Evolutionary conservation across 2,113 vertebrate species (phyloP), one percentile per base, ranked within the genome.

Genomic region (Clinocottus analis): DNA sequence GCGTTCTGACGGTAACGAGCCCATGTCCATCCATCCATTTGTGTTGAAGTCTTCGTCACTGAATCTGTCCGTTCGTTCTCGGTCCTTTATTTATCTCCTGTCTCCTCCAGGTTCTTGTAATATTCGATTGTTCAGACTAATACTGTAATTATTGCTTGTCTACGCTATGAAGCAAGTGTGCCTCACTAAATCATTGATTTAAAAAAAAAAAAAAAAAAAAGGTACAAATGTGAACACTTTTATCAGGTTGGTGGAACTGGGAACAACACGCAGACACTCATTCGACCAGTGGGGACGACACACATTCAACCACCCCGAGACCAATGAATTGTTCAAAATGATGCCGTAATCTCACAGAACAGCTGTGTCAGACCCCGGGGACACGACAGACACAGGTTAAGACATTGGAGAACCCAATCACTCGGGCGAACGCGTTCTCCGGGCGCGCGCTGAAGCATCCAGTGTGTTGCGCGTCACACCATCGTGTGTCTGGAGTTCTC

Each of bases 401-500:
- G 55, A 80, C 66, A 63, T 53, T 80, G 33, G 71, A 5, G 19
- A 78, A 67, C 72, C 0, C 4, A 62, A 72, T 67, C 55, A 27
- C 59, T 37, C 39, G 0, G 49, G 58, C 55, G 35, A 37, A 62
- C 58, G 49, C 25, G 39, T 35, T 33, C 39, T 35, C 53, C 68
- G 62, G 72, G 69, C 43, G 47, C 17, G 14, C 12, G 43, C 60
- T 41, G 41, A 51, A 65, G 51, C 17, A 39, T 19, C 75, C 19
- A 31, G 64, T 8, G 41, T 31, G 51, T 29, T 29, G 31, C 56
- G 59, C 37, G 55, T 97, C 95, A 99, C 90, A 99, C 97, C 0
- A 95, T 95, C 0, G 97, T 99, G 89, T 99, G 97, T 84, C 92
- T 95, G 0, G 96, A 89, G 49, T 87, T 91, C 25, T 93, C 90